Evolutionary conservation across 2,888 invertebrate species (phyloP).

Genomic region (Perdita meconis): DNA sequence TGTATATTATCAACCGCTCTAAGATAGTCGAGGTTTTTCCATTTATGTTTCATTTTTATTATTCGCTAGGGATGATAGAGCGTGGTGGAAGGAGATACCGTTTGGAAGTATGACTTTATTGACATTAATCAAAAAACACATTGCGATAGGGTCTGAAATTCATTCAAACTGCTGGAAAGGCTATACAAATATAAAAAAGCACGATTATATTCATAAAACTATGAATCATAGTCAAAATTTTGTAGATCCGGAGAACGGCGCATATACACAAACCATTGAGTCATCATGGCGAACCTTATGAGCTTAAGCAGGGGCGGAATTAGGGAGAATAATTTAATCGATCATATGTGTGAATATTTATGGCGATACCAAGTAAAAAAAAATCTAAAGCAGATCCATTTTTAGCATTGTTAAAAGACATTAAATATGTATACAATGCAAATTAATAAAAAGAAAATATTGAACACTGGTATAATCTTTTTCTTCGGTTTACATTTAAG

Average conservation of each 20-base stretch:
- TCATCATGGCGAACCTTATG: neutral
- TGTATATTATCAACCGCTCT: neutral
- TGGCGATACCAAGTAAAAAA: neutral
- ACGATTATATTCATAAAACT: neutral
- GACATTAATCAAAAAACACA: neutral
- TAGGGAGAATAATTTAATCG: neutral
- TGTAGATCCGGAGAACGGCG: neutral
- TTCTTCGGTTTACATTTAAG: too few species aligned
- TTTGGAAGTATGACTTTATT: neutral
- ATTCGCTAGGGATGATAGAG: too few species aligned
- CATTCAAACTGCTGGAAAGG: neutral
- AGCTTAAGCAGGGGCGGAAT: neutral
- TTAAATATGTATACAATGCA: slow-evolving; percentile 1
- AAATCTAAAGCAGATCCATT: neutral
- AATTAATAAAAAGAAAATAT: too few species aligned
- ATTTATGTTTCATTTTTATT: too few species aligned
- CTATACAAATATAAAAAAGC: neutral
- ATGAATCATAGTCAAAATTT: neutral
- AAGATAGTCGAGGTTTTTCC: too few species aligned
- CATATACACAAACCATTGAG: neutral
- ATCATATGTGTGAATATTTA: slow-evolving; percentile 1
- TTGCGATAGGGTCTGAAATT: neutral
- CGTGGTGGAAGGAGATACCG: too few species aligned
- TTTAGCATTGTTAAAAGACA: neutral
- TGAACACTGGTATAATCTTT: too few species aligned